phyloP scores from a whole-genome alignment of 1,140 invertebrate genomes.

The Lepidurus couesii region DNA sequence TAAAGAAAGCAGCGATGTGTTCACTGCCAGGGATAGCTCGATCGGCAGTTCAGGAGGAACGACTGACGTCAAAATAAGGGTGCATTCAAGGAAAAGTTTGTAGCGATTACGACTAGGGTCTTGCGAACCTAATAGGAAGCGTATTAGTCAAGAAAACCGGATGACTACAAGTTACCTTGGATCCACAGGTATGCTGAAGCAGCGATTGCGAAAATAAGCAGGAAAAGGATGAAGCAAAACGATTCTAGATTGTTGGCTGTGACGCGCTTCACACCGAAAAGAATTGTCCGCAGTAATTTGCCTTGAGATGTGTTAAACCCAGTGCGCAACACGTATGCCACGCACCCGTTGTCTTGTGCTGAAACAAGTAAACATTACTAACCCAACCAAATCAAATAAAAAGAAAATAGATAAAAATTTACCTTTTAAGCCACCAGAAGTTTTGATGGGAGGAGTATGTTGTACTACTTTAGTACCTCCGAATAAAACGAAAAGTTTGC shows the following conservation, averaged over 20 bases:
- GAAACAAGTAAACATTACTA: constrained; percentile 45
- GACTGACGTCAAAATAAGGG: constrained; percentile 95
- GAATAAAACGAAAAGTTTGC: constrained; percentile 89
- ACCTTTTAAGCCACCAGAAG: constrained; percentile 58
- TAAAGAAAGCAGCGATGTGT: constrained; percentile 91
- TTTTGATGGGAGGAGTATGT: constrained; percentile 81
- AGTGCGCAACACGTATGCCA: constrained; percentile 94
- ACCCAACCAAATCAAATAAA: constrained; percentile 31
- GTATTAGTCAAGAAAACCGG: constrained; percentile 22
- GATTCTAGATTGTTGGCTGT: constrained; percentile 99
- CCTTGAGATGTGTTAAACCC: constrained; percentile 91
- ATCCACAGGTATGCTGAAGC: constrained; percentile 97
- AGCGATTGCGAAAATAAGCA: constrained; percentile 93
- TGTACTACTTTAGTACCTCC: constrained; percentile 97
- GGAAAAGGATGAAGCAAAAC: constrained; percentile 97
- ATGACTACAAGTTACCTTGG: constrained; percentile 59
- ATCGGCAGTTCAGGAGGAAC: constrained; percentile 98
- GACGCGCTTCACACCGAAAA: constrained; percentile 96
- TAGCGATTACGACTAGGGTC: constrained; percentile 77
- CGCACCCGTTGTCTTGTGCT: constrained; percentile 93
- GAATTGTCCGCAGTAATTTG: constrained; percentile 90
- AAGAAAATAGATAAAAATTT: constrained; percentile 24
- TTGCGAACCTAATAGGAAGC: constrained; percentile 55
- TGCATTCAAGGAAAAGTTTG: constrained; percentile 97
- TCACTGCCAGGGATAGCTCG: constrained; percentile 96